Conservation (phyloP, 1,140 invertebrate genomes). For the Diuraphis noxia region DNA sequence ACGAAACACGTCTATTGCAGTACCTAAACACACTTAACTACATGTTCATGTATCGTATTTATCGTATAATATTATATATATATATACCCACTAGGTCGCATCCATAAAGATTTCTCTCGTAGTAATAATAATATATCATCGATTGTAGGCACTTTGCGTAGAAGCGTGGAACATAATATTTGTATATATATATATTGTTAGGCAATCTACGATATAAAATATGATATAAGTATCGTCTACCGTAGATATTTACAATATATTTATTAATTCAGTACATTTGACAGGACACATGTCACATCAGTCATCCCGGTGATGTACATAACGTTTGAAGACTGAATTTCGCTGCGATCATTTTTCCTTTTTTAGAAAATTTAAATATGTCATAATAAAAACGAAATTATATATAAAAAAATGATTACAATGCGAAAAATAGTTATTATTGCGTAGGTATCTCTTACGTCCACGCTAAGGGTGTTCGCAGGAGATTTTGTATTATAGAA, state of each 20-base stretch:
- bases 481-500: no score
- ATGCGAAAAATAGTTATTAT: background rate
- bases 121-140: background rate
- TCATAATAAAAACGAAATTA: background rate
- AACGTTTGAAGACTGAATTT: background rate
- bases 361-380: background rate
- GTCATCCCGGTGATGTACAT: background rate
- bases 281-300: background rate
- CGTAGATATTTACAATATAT: background rate
- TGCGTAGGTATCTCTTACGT: background rate
- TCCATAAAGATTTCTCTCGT: background rate
- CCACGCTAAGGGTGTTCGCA: background rate
- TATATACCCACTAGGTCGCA: background rate
- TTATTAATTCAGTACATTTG: background rate
- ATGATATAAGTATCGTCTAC: background rate
- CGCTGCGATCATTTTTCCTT: background rate
- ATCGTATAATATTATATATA: background rate
- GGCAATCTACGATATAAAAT: background rate
- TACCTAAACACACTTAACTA: no score
- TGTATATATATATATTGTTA: background rate
- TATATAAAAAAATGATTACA: background rate
- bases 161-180: no score
- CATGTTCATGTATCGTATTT: background rate
- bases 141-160: background rate
- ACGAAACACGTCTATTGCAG: background rate